Evolutionary conservation across 2,888 invertebrate species (phyloP), one percentile per base, ranked within the genome.

Genomic region (Cordilura impudica): DNA sequence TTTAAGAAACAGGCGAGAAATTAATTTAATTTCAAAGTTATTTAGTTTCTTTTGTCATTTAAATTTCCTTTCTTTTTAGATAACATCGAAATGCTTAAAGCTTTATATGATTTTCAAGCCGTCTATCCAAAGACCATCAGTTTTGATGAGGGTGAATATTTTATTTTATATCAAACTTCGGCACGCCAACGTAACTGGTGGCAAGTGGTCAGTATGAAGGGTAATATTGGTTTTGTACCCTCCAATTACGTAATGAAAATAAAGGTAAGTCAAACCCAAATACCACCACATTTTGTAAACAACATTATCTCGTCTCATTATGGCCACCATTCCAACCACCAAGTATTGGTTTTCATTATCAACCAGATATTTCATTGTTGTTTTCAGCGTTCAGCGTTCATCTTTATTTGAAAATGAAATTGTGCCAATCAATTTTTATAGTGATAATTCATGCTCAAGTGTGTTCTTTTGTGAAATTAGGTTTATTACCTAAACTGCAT

Each of bases 181-280:
- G 93, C 94, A 3, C 95, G 95, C 85, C 95, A 95, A 87, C 84
- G 88, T 63, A 96, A 96, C 88, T 96, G 96, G 96, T 96, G 95
- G 96, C 95, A 95, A 91, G 96, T 96, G 58, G 94, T 96, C 83
- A 95, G 95, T 90, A 93, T 92, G 88, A 93, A 93, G 87, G 96
- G 95, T 84, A 94, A 95, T 89, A 92, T 95, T 83, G 96, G 96
- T 63, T 96, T 95, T 86, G 95, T 96, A 83, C 96, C 96, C 77
- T 96, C 95, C 61, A 96, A 96, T 92, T 96, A 96, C 90, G 95
- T 96, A 71, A 93, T 94, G 84, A 92, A 93, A 85, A 92, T 95
- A 84, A 94, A 95, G 91, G 96, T 95, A 87, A 90, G 84, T 82
- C 19, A 53, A 53, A 31, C 7, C 3, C 35, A 12, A 39, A 7